Evolutionary conservation across 2,797 vertebrate genomes (phyloP).

Genomic region (Liasis olivaceus): DNA sequence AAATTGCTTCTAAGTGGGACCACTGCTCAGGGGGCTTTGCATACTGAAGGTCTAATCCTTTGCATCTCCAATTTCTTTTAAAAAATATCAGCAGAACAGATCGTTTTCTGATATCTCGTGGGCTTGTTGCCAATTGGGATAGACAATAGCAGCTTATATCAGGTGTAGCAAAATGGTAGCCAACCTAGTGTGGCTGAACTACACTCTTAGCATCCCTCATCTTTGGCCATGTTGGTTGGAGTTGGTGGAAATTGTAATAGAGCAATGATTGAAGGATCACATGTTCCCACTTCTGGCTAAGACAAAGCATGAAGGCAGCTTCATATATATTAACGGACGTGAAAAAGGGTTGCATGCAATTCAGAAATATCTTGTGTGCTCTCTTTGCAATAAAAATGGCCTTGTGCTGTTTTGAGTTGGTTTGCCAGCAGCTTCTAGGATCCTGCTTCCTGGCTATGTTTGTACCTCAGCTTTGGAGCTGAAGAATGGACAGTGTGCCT

Average conservation of each 20-base stretch:
- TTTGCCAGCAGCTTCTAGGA: background rate
- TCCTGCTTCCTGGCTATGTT: background rate
- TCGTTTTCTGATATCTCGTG: background rate
- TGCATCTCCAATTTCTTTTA: background rate
- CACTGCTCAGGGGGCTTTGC: background rate
- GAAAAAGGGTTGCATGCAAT: background rate
- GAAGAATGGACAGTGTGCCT: background rate
- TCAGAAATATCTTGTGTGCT: background rate
- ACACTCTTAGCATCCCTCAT: background rate
- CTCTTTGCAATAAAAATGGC: background rate
- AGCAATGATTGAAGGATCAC: background rate
- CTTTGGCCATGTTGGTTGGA: background rate
- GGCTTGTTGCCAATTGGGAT: background rate
- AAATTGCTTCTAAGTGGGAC: background rate
- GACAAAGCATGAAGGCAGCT: background rate
- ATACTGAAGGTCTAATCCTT: background rate
- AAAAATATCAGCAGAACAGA: background rate
- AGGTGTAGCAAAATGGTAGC: background rate
- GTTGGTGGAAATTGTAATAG: background rate
- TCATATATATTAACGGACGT: background rate
- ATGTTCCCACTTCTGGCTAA: background rate
- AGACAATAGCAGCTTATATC: background rate
- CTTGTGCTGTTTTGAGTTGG: background rate
- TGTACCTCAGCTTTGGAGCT: background rate
- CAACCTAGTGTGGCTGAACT: background rate